A percentile compares a stretch with the other conserved stretches of the same genome.
These are phyloP conservation scores for Siderastrea siderea DNA, from an alignment of 92 coral and sea anemone species.

Conservation along the genomic window DNA sequence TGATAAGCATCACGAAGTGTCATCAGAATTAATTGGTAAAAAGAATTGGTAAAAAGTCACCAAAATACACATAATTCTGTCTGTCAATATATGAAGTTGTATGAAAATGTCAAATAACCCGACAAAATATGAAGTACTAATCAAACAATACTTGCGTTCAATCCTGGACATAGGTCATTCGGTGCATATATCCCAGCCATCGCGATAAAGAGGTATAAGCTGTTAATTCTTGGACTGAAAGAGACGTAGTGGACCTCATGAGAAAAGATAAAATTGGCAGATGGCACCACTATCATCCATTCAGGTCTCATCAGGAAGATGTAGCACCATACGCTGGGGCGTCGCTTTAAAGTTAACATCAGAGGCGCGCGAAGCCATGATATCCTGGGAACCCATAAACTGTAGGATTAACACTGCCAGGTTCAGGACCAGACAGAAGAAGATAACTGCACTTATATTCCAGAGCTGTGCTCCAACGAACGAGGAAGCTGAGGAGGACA, in stretches of 20 bases:
- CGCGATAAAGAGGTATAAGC: constrained; percentile 4
- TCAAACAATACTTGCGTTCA: too few relatives aligned
- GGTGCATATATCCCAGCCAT: not conserved
- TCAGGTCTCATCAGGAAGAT: constrained; percentile 6
- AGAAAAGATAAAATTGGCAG: constrained; percentile 24
- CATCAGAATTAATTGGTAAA: too few relatives aligned
- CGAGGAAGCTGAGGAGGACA: too few relatives aligned
- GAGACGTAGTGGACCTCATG: constrained; percentile 29
- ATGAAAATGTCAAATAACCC: too few relatives aligned
- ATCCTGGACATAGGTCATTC: too few relatives aligned
- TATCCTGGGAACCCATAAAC: constrained; percentile 36
- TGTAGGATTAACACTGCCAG: constrained; percentile 13
- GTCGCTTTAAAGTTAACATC: constrained; percentile 20
- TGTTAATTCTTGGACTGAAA: constrained; percentile 19
- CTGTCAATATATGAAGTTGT: too few relatives aligned
- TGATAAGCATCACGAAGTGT: too few relatives aligned
- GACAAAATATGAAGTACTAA: too few relatives aligned
- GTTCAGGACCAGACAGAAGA: not conserved
- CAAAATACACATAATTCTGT: too few relatives aligned
- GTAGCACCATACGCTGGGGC: constrained; percentile 17
- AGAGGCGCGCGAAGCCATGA: constrained; percentile 23
- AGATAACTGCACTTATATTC: not conserved
- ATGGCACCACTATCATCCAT: constrained; percentile 28
- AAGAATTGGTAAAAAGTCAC: too few relatives aligned
- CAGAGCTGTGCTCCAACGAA: too few relatives aligned